These are phyloP conservation scores for Sander lucioperca DNA, from an alignment of 2,113 vertebrate species.

Conservation along the genomic window DNA sequence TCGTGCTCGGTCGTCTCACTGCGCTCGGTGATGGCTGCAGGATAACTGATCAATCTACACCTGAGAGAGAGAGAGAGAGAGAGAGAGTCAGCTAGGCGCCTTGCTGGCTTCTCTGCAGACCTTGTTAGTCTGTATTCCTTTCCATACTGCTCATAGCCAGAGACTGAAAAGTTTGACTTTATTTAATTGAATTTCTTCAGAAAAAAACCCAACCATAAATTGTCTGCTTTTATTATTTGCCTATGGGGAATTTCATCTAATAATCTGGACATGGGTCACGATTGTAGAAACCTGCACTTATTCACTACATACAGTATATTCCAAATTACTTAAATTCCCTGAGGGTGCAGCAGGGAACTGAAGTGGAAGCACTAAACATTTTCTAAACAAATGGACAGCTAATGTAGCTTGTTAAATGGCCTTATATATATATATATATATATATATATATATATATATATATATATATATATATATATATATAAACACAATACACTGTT, in stretches of 20 bases:
- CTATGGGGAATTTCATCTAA: conserved; percentile 12
- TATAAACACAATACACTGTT: not conserved
- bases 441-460: not conserved
- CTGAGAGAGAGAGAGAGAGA: conserved; percentile 30
- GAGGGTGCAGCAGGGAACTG: conserved; percentile 6
- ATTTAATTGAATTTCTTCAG: conserved; percentile 14
- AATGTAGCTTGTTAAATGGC: conserved; percentile 24
- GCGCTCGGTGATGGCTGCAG: conserved; percentile 57
- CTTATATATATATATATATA: not conserved
- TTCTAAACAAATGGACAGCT: conserved; percentile 37
- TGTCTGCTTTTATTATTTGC: conserved; percentile 14
- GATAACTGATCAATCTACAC: conserved; percentile 77
- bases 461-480: too few species aligned
- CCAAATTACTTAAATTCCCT: conserved; percentile 25
- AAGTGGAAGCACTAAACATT: conserved; percentile 3
- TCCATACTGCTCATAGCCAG: not conserved
- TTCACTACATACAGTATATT: not conserved
- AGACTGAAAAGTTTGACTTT: conserved; percentile 16
- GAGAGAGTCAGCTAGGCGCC: conserved; percentile 35
- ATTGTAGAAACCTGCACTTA: conserved; percentile 17
- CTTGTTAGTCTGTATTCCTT: conserved; percentile 33
- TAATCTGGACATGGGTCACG: conserved; percentile 13
- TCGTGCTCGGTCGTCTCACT: conserved; percentile 31
- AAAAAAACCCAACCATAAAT: not conserved
- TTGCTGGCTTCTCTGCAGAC: conserved; percentile 41